Conservation (phyloP, 2,888 invertebrate genomes). For the Nemoura dubitans region DNA sequence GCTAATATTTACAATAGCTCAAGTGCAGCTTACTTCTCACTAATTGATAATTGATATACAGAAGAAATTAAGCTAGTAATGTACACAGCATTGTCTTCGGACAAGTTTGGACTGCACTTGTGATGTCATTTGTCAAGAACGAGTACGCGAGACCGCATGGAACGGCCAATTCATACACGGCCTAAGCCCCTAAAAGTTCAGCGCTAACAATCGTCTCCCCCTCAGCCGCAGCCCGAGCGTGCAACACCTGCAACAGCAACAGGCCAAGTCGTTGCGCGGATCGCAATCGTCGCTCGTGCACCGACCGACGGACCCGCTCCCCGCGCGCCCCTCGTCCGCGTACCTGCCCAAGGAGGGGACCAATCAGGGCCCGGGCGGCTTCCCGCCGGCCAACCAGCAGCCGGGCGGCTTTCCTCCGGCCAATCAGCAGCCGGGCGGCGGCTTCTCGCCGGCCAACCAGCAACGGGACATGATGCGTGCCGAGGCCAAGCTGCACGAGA, state of each 20-base stretch:
- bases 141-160: no score
- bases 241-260: background rate
- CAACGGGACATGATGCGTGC: conserved; percentile 64
- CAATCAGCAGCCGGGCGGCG: conserved; percentile 57
- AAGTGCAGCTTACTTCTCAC: no score
- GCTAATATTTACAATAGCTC: no score
- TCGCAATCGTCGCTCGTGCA: conserved; percentile 57
- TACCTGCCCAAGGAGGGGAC: conserved; percentile 57
- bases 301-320: conserved; percentile 52
- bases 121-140: no score
- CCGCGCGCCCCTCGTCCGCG: conserved; percentile 68
- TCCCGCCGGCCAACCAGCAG: conserved; percentile 55
- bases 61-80: no score
- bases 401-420: conserved; percentile 42
- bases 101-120: no score
- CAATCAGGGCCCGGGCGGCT: conserved; percentile 56
- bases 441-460: conserved; percentile 62
- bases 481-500: conserved; percentile 73
- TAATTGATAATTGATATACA: no score
- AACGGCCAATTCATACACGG: no score
- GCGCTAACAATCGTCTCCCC: background rate
- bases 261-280: conserved; percentile 53
- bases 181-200: no score
- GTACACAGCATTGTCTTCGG: no score
- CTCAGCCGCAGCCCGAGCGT: background rate